Percentiles rank a stretch among this genome's conserved stretches.
These are phyloP conservation scores for Patella ulyssiponensis DNA, from an alignment of 2,888 invertebrate species.

Conservation along the genomic window DNA sequence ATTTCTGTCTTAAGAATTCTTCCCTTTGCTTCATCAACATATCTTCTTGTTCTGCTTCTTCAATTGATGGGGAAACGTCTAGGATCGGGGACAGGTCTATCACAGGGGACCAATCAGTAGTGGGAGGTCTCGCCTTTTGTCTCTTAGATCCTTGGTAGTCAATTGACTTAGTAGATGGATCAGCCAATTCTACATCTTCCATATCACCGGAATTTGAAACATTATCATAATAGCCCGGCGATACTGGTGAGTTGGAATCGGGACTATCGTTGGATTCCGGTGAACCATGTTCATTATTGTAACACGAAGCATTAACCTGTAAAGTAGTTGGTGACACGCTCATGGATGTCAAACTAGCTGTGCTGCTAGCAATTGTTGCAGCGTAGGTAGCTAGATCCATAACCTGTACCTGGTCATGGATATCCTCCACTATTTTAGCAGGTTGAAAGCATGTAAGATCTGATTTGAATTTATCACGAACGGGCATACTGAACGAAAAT, in stretches of 20 bases:
- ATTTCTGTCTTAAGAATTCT: slow-evolving; percentile 56
- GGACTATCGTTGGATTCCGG: slow-evolving; percentile 55
- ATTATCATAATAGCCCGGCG: slow-evolving; percentile 62
- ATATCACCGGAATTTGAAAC: slow-evolving; percentile 47
- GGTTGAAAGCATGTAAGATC: slow-evolving; percentile 2
- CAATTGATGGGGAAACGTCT: slow-evolving; percentile 73
- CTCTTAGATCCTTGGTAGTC: slow-evolving; percentile 68
- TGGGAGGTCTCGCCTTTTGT: slow-evolving; percentile 67
- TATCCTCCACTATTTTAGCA: slow-evolving; percentile 6
- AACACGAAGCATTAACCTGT: slow-evolving; percentile 29
- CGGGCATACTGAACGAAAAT: slow-evolving; percentile 49
- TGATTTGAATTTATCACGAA: slow-evolving; percentile 18
- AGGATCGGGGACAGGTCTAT: slow-evolving; percentile 73
- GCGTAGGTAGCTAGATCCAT: slow-evolving; percentile 70
- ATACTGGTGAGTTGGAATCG: slow-evolving; percentile 59
- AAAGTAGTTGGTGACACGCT: slow-evolving; percentile 68
- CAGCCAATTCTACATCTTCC: slow-evolving; percentile 64
- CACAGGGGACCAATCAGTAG: slow-evolving; percentile 73
- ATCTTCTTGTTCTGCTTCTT: slow-evolving; percentile 71
- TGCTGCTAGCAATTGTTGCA: slow-evolving; percentile 70
- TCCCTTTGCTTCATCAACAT: slow-evolving; percentile 67
- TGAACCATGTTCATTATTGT: slow-evolving; percentile 42
- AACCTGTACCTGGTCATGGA: slow-evolving; percentile 54
- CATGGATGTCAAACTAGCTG: slow-evolving; percentile 69
- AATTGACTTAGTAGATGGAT: slow-evolving; percentile 67